These are phyloP conservation scores for Cyprinella venusta DNA, from an alignment of 2,797 vertebrate genomes.

Conservation along the genomic window DNA sequence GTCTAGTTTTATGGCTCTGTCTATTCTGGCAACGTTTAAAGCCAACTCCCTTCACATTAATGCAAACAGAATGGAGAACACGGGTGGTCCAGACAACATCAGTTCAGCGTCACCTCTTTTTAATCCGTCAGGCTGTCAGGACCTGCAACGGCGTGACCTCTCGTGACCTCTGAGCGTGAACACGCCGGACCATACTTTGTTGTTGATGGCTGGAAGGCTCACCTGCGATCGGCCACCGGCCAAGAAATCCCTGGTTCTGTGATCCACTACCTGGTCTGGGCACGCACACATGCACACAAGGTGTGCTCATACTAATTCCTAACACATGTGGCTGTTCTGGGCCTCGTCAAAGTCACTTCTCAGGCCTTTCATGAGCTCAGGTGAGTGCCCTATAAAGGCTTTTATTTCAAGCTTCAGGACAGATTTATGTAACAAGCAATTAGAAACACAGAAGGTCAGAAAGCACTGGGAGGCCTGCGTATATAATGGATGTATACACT, in stretches of 20 bases:
- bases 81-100: constrained; percentile 76
- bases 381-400: constrained; percentile 54
- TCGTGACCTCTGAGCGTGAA: constrained; percentile 74
- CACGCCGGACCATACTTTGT: constrained; percentile 73
- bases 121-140: constrained; percentile 82
- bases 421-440: constrained; percentile 59
- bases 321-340: constrained; percentile 63
- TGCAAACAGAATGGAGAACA: constrained; percentile 80
- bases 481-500: constrained; percentile 1
- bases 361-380: constrained; percentile 54
- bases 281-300: constrained; percentile 40
- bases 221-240: constrained; percentile 78
- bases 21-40: constrained; percentile 68
- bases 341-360: constrained; percentile 56
- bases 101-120: constrained; percentile 78
- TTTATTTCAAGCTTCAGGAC: constrained; percentile 51
- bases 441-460: constrained; percentile 46
- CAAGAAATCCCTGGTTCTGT: constrained; percentile 68
- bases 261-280: constrained; percentile 66
- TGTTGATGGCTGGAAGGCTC: constrained; percentile 73
- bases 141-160: constrained; percentile 72
- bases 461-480: constrained; percentile 34
- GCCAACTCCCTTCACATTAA: constrained; percentile 76
- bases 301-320: constrained; percentile 63
- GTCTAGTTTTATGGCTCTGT: constrained; percentile 84